Base-by-base conservation (phyloP, 2,888 invertebrate genomes). In the Drosophila neutralis region DNA sequence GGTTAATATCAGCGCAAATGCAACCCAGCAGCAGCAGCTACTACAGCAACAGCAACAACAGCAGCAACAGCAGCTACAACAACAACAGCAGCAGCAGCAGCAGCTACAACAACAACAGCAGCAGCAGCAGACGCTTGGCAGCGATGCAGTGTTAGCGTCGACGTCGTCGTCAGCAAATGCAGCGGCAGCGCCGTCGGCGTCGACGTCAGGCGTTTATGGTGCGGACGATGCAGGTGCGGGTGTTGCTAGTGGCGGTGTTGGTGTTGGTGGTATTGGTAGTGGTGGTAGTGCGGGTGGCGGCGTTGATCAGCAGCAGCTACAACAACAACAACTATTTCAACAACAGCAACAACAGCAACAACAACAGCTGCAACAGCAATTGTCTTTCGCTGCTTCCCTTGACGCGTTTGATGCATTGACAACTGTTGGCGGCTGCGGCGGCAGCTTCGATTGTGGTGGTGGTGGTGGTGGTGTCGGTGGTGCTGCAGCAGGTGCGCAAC, bases 181-280 rank as follows among this genome's bases (percentile, higher is more conserved):
- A 71, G 62, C 86, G 54, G 53, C 77, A 52, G 59, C 51, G 40
- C 52, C 73, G 52, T 60, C 77, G 69, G 24, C 70, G 53, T 70
- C 69, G 65, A 51, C 69, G 48, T 75, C 82, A 33, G 76, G 76
- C 70, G 76, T 86, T 69, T 88, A 85, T 76, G 90, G 90, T 80
- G 86, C 89, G 67, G 88, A 88, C 74, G 84, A 85, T 85, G 86
- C 85, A 90, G 90, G 86, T 86, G 90, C 83, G 90, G 73, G 74
- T 79, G 85, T 79, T 82, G 74, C 73, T 77, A 76, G 73, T 78
- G 70, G 60, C 64, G 51, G 78, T 76, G 72, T 67, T 76, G 75
- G 72, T 70, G 66, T 64, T 72, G 71, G 80, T 73, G 68, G 73
- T 78, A 78, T 69, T 82, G 67, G 76, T 84, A 73, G 74, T 78